Conservation (phyloP, 2,113 vertebrate genomes). For the Triplophysa siluroides region DNA sequence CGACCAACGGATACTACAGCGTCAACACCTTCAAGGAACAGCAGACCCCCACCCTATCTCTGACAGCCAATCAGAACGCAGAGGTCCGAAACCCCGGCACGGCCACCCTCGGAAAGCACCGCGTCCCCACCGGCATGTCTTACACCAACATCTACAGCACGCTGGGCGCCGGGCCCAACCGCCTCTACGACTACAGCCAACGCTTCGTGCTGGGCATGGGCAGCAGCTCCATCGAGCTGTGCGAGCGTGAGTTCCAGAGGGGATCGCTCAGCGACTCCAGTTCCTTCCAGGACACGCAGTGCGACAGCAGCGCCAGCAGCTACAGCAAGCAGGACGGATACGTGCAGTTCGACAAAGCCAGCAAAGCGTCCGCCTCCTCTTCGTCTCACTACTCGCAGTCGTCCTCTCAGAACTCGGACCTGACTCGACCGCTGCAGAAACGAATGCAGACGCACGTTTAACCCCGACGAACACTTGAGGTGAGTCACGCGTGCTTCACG, state of each 20-base stretch:
- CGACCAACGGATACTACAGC: slow-evolving; percentile 98
- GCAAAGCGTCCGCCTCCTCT: slow-evolving; percentile 94
- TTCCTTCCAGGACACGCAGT: slow-evolving; percentile 98
- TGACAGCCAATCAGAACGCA: slow-evolving; percentile 79
- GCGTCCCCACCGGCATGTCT: slow-evolving; percentile 97
- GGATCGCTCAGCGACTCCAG: slow-evolving; percentile 97
- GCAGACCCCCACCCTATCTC: slow-evolving; percentile 83
- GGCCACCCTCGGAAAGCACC: slow-evolving; percentile 81
- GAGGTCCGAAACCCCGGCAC: slow-evolving; percentile 79
- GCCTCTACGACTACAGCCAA: slow-evolving; percentile 97
- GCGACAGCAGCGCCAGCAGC: slow-evolving; percentile 98
- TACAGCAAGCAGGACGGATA: slow-evolving; percentile 95
- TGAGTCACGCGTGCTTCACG: slow-evolving; percentile 10
- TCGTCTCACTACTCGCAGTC: slow-evolving; percentile 97
- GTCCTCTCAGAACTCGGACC: slow-evolving; percentile 97
- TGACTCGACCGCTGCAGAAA: slow-evolving; percentile 95
- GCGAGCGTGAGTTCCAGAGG: slow-evolving; percentile 94
- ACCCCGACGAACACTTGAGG: slow-evolving; percentile 52
- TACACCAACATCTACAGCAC: slow-evolving; percentile 99
- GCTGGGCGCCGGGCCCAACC: slow-evolving; percentile 88
- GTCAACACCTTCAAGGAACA: slow-evolving; percentile 98
- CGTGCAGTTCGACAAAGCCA: slow-evolving; percentile 97
- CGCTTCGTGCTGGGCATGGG: slow-evolving; percentile 97
- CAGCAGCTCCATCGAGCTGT: slow-evolving; percentile 98
- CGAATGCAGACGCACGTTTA: slow-evolving; percentile 99